Conservation (phyloP, 2,888 invertebrate species). For the Zhuqinia jingwanae region DNA sequence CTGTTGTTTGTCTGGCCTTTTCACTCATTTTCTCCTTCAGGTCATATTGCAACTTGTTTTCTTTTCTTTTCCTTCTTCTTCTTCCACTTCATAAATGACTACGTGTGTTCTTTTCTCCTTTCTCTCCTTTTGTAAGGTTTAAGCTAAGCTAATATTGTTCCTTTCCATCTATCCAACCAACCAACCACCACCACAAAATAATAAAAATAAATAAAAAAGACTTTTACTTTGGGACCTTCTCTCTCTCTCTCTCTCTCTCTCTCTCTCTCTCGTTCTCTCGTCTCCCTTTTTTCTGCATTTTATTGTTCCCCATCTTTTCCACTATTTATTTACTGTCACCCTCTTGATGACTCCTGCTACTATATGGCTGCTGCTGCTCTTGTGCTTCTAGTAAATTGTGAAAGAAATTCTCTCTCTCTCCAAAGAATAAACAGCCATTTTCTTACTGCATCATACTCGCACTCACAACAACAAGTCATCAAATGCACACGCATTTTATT, state of each 20-base stretch:
- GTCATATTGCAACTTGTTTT: conserved; percentile 23
- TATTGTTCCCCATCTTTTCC: conserved; percentile 65
- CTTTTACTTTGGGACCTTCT: not conserved
- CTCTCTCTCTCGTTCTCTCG: conserved; percentile 30
- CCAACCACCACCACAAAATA: not conserved
- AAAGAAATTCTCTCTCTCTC: not conserved
- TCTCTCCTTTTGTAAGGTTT: not conserved
- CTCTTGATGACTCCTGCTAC: conserved; percentile 56
- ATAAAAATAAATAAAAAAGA: too few relatives aligned
- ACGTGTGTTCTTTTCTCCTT: conserved; percentile 12
- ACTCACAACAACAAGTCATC: conserved; percentile 38
- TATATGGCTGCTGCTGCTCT: too few relatives aligned
- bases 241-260: too few relatives aligned
- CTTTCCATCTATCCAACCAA: conserved; percentile 15
- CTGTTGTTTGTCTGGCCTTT: not conserved
- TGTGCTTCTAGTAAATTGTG: conserved; percentile 62
- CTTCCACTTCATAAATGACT: too few relatives aligned
- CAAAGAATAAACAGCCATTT: not conserved
- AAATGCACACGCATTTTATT: conserved; percentile 13
- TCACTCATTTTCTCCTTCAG: conserved; percentile 49
- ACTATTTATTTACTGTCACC: conserved; percentile 73
- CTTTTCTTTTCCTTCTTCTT: not conserved
- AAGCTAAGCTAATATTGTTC: too few relatives aligned
- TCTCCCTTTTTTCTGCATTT: conserved; percentile 49
- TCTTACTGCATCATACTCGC: conserved; percentile 31